Conservation (phyloP, 2,113 vertebrate genomes). For the Dicerorhinus sumatrensis region DNA sequence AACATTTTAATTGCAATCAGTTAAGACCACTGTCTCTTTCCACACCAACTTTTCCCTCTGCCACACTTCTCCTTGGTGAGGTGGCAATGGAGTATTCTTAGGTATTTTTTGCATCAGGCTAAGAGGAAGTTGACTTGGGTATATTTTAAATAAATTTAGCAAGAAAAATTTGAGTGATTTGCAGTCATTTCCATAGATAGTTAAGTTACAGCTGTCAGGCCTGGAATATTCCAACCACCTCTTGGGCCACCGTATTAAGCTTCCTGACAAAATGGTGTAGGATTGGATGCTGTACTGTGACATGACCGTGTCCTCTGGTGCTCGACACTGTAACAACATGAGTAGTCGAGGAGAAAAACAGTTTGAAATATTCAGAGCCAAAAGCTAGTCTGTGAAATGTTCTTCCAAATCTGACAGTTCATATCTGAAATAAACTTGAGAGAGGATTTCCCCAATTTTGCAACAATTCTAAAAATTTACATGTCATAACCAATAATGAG, state of each 20-base stretch:
- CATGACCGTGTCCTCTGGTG: not conserved
- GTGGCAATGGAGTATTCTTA: not conserved
- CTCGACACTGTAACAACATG: not conserved
- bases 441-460: not conserved
- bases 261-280: not conserved
- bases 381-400: not conserved
- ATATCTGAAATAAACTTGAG: not conserved
- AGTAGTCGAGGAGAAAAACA: not conserved
- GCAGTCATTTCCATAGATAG: not conserved
- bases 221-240: not conserved
- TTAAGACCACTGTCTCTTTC: not conserved
- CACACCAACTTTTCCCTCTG: not conserved
- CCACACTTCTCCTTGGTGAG: not conserved
- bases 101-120: not conserved
- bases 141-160: not conserved
- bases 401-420: not conserved
- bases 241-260: not conserved
- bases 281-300: not conserved
- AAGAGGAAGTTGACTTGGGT: not conserved
- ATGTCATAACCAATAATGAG: slow-evolving; percentile 7
- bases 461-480: not conserved
- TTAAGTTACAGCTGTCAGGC: not conserved
- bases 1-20: not conserved
- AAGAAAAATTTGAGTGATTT: not conserved
- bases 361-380: not conserved